Conservation (phyloP, 64 coral and sea anemone species). For the Catalaphyllia jardinei region DNA sequence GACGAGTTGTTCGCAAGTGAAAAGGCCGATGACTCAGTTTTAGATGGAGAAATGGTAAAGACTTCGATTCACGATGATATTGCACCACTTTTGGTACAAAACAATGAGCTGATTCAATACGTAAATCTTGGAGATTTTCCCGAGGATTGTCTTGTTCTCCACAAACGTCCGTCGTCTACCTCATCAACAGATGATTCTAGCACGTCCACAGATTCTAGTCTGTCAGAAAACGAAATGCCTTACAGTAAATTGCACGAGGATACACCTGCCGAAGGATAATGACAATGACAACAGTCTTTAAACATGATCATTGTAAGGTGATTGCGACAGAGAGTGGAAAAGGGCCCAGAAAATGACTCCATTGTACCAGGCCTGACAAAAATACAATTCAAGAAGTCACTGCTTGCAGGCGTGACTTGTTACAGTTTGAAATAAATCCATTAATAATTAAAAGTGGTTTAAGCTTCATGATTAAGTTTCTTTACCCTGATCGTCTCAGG, state of each 20-base stretch:
- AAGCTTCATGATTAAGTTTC: no score
- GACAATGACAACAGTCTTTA: neutral
- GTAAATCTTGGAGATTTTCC: conserved; percentile 40
- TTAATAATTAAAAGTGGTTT: no score
- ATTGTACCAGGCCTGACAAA: no score
- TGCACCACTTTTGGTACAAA: conserved; percentile 16
- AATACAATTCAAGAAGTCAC: no score
- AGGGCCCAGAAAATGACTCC: no score
- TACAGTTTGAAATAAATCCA: no score
- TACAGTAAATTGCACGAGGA: conserved; percentile 26
- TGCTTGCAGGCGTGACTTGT: no score
- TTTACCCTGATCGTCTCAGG: no score
- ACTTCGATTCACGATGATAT: conserved; percentile 8
- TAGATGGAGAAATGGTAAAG: conserved; percentile 1
- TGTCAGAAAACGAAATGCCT: conserved; percentile 41
- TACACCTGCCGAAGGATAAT: neutral
- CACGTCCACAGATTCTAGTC: conserved; percentile 23
- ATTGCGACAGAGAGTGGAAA: neutral
- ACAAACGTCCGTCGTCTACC: neutral
- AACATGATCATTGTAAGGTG: neutral
- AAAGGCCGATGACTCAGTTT: neutral
- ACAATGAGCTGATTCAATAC: neutral
- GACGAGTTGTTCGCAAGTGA: neutral
- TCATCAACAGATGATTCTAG: conserved; percentile 36
- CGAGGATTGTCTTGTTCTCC: conserved; percentile 6